Base-by-base conservation (phyloP, 2,888 invertebrate genomes). In the Cacoxenus indagator region DNA sequence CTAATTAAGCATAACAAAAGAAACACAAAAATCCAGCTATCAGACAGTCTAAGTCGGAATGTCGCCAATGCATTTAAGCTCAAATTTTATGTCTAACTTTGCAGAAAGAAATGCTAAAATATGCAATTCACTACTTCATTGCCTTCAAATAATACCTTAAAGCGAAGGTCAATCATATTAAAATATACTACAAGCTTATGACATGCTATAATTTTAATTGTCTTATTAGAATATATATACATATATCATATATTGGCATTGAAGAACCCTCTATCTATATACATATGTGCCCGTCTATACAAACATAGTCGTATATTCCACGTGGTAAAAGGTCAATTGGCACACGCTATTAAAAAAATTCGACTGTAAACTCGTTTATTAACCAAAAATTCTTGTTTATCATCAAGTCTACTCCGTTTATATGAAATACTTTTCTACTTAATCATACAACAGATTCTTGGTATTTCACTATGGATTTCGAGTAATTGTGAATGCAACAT, bases 51-150 rank as follows among this genome's bases (percentile, higher is more conserved):
- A 78, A 82, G 79, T 74, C 77, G 73, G 67, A 72, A 66, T 79
- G 81, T 78, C 83, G 78, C 79, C 81, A 73, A 72, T 77, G 77
- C 73, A 73, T 70, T 76, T 81, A 79, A 83, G 51, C 77, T 74
- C 70, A 67, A 76, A 46, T 75, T 82, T 82, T 78, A 82, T 76
- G 82, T 77, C 59, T 73, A 74, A 76, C 24, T 73, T 73, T 77
- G 67, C 70, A 77, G 77, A 75, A 67, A 67, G 71, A 72, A 61
- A 37, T 61, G 22, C 61, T 46, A 45, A 27, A 64, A 27, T 64
- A 48, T 64, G 37, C 6, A n/a, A n/a, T 8, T 43, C 5, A 11
- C 1, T n/a, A n/a, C n/a, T n/a, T n/a, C n/a, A n/a, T n/a, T n/a
- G n/a, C n/a, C n/a, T n/a, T n/a, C n/a, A n/a, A n/a, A n/a, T n/a